These are phyloP conservation scores for Acleris sparsana DNA, from an alignment of 2,888 invertebrate genomes.

Conservation along the genomic window DNA sequence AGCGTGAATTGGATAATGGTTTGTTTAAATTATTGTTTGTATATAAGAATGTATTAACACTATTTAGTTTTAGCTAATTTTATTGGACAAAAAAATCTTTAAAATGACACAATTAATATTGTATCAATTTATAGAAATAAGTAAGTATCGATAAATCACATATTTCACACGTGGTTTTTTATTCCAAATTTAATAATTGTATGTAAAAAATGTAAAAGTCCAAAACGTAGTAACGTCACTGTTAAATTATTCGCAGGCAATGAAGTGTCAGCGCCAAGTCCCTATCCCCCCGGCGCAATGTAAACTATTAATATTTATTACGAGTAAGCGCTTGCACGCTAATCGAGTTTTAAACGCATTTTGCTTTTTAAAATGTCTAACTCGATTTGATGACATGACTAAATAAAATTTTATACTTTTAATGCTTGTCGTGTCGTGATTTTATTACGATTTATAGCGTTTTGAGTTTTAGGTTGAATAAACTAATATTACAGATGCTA, in stretches of 20 bases:
- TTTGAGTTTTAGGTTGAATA: neutral
- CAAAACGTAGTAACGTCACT: neutral
- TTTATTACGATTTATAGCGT: conserved; percentile 19
- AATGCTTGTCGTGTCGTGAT: conserved; percentile 14
- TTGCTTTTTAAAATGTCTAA: conserved; percentile 30
- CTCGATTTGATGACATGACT: conserved; percentile 29
- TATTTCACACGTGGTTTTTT: no score
- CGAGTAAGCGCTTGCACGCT: conserved; percentile 7
- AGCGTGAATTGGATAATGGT: no score
- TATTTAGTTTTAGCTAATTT: no score
- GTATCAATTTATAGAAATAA: no score
- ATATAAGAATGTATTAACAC: no score
- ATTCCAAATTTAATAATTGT: no score
- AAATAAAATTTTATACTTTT: conserved; percentile 11
- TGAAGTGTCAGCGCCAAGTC: conserved; percentile 25
- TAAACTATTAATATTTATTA: conserved; percentile 35
- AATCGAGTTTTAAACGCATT: conserved; percentile 36
- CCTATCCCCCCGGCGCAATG: neutral
- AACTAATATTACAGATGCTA: no score
- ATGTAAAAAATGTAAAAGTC: no score
- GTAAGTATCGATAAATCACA: no score
- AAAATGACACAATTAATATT: no score
- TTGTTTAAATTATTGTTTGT: no score
- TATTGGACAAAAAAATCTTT: no score
- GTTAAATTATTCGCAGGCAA: neutral